Evolutionary conservation across 37 sponge, comb jelly and placozoan species (phyloP), one percentile per base, ranked within the genome.

Genomic region (Hexactinellida sp.): DNA sequence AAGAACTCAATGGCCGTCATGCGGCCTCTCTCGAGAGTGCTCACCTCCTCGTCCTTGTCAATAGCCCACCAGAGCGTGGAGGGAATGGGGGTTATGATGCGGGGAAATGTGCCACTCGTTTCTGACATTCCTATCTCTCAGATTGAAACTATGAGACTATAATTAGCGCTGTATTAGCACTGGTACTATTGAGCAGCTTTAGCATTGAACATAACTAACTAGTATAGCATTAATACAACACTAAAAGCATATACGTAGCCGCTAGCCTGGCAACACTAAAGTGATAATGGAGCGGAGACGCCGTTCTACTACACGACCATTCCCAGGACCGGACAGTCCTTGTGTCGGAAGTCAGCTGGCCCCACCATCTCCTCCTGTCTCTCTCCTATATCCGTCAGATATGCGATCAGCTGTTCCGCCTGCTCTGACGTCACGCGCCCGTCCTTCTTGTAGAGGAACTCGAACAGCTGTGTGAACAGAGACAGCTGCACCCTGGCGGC

Each of bases 341-440:
- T 25, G 51, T 96, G 97, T 0, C 84, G 82, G 83, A 96, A 96
- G 36, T 96, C 91, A 10, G 89, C 86, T 24, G 97, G 94, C 0
- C 97, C 97, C 54, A 96, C 88, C 63, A 82, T 90, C 21, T 90
- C 94, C 23, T 82, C 90, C 76, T 63, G 76, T n/a, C 13, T 63
- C 19, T 23, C 13, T n/a, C 76, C 76, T 10, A 63, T n/a, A 7
- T 63, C 76, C 5, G 76, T 63, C 5, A 63, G 76, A n/a, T 63
- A 63, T 10, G 34, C 34, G 28, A 63, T 10, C 76, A 63, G 28
- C 34, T 63, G 76, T 25, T n/a, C 76, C 3, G 30, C 25, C 34
- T 63, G 76, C 34, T 63, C 76, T 63, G 76, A 63, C 76, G 76
- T 63, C 76, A 63, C 76, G 25, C 76, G 25, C 5, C 76, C 76